Evolutionary conservation across 2,797 vertebrate species (phyloP).

Genomic region (Pipistrellus pygmaeus): DNA sequence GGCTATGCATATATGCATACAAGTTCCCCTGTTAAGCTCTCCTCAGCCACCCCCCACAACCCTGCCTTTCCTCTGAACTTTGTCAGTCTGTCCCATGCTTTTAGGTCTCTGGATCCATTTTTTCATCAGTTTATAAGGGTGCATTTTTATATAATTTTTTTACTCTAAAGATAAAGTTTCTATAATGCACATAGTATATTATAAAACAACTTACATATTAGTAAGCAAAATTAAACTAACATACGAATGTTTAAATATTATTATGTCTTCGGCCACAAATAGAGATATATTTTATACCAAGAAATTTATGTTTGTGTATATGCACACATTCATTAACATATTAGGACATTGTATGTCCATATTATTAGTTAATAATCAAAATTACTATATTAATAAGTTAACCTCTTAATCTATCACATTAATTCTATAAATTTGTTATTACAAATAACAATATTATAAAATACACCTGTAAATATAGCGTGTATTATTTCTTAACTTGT

Average conservation of each 20-base stretch:
- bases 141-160: neutral
- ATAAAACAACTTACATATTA: conserved; percentile 11
- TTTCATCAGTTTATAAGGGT: neutral
- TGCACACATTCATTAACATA: neutral
- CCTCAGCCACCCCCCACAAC: no score
- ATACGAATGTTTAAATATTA: neutral
- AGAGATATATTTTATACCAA: neutral
- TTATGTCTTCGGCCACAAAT: neutral
- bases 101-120: no score
- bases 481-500: neutral
- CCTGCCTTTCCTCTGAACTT: no score
- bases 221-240: neutral
- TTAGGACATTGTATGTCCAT: neutral
- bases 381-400: neutral
- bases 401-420: neutral
- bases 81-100: no score
- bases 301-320: neutral
- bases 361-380: neutral
- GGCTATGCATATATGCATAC: no score
- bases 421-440: neutral
- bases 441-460: neutral
- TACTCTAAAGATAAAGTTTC: neutral
- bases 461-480: neutral
- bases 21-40: no score
- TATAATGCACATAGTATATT: neutral